Base-by-base conservation (phyloP, 2,797 vertebrate genomes). In the Hippoglossus hippoglossus region DNA sequence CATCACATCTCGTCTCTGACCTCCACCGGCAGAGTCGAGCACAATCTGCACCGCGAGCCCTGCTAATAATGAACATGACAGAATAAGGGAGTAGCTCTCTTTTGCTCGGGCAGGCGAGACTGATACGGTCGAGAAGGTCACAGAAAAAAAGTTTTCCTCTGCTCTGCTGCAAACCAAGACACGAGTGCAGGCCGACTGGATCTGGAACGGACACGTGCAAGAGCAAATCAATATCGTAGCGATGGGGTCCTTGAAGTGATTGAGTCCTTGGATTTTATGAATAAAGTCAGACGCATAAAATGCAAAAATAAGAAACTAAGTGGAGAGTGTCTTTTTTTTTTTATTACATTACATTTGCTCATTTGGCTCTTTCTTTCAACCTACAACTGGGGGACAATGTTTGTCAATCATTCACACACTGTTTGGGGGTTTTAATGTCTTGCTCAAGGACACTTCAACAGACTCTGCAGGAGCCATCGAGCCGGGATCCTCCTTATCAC, bases 51-150 rank as follows among this genome's bases (percentile, higher is more conserved):
- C 53, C 62, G 47, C 3, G 2, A 67, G 74, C 64, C 46, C 46
- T 63, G 63, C 59, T 85, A 65, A 71, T 73, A 64, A 75, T 71
- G 54, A 81, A 70, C 28, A 68, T 50, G 64, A 73, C 63, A 83
- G 59, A 63, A 25, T 8, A 49, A 67, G 31, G 77, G 28, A 70
- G 26, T 19, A 47, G 44, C 67, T 75, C 50, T 39, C 46, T 63
- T 47, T 58, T 68, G 56, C 46, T n/a, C 16, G 4, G 62, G 26
- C 50, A 75, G 59, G 56, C 18, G 10, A 80, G 41, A 80, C 47
- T 3, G 41, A 80, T 50, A 41, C 53, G 79, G 83, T 67, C 67
- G 67, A 15, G 5, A 15, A 70, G 79, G 66, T 76, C 49, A 73
- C 2, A 4, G 10, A 16, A 19, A 25, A 22, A 25, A 72, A 10